Evolutionary conservation across 2,888 invertebrate species (phyloP).

Genomic region (Hesperia comma): DNA sequence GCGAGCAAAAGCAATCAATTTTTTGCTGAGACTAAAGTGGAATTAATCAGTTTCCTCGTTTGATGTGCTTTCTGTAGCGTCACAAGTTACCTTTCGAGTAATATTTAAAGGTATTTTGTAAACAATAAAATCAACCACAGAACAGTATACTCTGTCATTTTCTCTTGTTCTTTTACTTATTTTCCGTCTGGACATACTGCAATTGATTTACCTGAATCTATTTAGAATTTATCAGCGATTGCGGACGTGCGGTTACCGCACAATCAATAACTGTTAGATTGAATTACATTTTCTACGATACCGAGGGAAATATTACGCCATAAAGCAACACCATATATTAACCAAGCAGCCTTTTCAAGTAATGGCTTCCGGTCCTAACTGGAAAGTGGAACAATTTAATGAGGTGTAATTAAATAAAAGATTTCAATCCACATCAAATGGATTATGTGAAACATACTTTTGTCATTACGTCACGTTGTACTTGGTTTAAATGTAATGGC

Average conservation of each 20-base stretch:
- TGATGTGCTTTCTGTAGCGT: not conserved
- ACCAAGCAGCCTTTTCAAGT: conserved; percentile 3
- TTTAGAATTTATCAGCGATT: conserved; percentile 20
- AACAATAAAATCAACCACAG: conserved; percentile 12
- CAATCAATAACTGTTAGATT: conserved; percentile 32
- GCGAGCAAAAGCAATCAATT: conserved; percentile 1
- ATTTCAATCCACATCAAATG: conserved; percentile 3
- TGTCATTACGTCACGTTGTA: not conserved
- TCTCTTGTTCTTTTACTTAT: not conserved
- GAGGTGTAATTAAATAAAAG: conserved; percentile 15
- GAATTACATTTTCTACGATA: conserved; percentile 26
- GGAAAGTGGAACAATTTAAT: conserved; percentile 23
- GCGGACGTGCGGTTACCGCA: conserved; percentile 27
- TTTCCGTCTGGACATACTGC: conserved; percentile 14
- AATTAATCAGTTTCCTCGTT: conserved; percentile 12
- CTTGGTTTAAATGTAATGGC: too few species aligned
- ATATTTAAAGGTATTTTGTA: not conserved
- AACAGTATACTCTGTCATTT: conserved; percentile 14
- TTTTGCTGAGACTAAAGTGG: not conserved
- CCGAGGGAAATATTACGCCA: conserved; percentile 27
- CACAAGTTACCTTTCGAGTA: not conserved
- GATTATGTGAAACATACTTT: not conserved
- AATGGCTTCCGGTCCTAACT: conserved; percentile 12
- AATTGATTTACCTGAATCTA: conserved; percentile 25
- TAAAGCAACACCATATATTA: conserved; percentile 19